These are phyloP conservation scores for Palythoa grandiflora DNA, from an alignment of 92 coral and sea anemone genomes.

Conservation along the genomic window DNA sequence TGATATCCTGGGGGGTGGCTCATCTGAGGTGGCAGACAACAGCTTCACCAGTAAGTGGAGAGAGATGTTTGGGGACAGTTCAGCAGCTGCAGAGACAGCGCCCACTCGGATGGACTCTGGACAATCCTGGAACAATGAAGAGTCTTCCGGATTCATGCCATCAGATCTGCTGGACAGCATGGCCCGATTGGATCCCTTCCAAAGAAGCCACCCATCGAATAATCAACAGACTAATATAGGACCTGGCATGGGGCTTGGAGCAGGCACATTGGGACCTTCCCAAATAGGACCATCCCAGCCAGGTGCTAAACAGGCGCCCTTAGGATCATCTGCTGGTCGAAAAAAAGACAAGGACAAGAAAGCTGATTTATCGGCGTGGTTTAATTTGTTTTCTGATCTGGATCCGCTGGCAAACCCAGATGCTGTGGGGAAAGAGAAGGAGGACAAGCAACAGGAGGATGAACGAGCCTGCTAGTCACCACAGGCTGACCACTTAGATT, in stretches of 20 bases:
- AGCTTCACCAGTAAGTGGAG: slow-evolving; percentile 96
- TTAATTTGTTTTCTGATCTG: slow-evolving; percentile 94
- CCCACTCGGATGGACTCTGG: slow-evolving; percentile 34
- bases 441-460: slow-evolving; percentile 86
- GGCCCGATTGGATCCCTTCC: slow-evolving; percentile 85
- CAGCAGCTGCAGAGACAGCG: slow-evolving; percentile 49
- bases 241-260: slow-evolving; percentile 24
- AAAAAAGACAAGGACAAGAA: slow-evolving; percentile 63
- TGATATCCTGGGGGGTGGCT: slow-evolving; percentile 74
- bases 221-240: slow-evolving; percentile 7
- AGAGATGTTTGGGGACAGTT: slow-evolving; percentile 89
- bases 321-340: slow-evolving; percentile 26
- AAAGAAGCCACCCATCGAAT: slow-evolving; percentile 20
- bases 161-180: slow-evolving; percentile 95
- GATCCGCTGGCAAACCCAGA: slow-evolving; percentile 99
- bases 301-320: slow-evolving; percentile 26
- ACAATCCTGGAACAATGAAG: slow-evolving; percentile 68
- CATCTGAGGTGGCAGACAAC: slow-evolving; percentile 66
- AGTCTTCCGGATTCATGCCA: slow-evolving; percentile 78
- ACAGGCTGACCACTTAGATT: neutral
- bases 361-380: slow-evolving; percentile 95
- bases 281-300: slow-evolving; percentile 7
- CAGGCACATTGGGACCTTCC: slow-evolving; percentile 12
- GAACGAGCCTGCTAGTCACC: slow-evolving; percentile 73
- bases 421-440: slow-evolving; percentile 91